Evolutionary conservation across 2,888 invertebrate genomes (phyloP).

Genomic region (Lasioglossum zephyrum): DNA sequence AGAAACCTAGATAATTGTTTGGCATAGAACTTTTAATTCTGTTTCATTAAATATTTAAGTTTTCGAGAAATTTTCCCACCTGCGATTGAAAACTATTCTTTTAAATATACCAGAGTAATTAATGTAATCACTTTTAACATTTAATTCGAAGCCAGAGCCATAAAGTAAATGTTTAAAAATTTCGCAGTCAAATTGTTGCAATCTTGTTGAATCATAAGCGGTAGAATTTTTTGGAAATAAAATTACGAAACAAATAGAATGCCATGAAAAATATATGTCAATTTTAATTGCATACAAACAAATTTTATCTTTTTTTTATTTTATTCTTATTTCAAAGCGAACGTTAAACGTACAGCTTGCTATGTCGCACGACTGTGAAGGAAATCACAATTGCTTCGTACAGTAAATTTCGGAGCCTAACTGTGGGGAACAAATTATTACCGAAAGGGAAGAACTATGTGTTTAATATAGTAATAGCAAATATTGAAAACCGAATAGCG

Average conservation of each 20-base stretch:
- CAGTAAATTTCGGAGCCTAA: not conserved
- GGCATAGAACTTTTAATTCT: not conserved
- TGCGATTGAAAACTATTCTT: too few species aligned
- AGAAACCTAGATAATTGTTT: not conserved
- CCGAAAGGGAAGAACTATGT: not conserved
- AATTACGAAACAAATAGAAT: not conserved
- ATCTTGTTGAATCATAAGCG: not conserved
- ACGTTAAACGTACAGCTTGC: too few species aligned
- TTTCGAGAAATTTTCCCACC: too few species aligned
- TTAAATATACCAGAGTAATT: too few species aligned
- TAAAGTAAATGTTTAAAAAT: not conserved
- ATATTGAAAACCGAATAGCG: constrained; percentile 9
- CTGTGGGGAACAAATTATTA: not conserved
- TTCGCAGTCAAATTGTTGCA: not conserved
- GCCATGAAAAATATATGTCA: not conserved
- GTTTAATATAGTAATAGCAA: not conserved
- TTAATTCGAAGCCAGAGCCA: too few species aligned
- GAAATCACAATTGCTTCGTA: not conserved
- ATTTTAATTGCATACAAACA: not conserved
- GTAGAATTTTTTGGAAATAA: not conserved
- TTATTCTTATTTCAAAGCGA: not conserved
- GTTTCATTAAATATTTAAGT: not conserved
- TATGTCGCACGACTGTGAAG: not conserved
- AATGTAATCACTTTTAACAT: too few species aligned
- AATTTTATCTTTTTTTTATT: not conserved